These are phyloP conservation scores for Polydrusus tereticollis DNA, from an alignment of 2,888 invertebrate species.

Conservation along the genomic window DNA sequence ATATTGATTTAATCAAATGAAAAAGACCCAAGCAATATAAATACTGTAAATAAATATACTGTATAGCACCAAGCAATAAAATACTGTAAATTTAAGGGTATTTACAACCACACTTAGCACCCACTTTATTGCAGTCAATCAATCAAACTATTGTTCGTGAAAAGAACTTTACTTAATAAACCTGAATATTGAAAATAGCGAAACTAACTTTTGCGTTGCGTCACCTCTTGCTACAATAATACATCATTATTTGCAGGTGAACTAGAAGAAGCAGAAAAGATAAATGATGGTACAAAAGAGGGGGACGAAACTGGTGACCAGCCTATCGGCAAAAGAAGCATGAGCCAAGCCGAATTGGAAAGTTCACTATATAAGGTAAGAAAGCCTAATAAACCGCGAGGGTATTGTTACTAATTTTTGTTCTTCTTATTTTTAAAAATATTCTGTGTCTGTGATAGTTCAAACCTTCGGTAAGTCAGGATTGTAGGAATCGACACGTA, in stretches of 20 bases:
- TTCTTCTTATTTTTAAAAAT: constrained; percentile 1
- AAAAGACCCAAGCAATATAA: no score
- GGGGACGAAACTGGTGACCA: constrained; percentile 27
- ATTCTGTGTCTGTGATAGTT: constrained; percentile 8
- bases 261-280: constrained; percentile 17
- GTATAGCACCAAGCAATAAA: no score
- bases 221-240: no score
- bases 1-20: no score
- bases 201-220: no score
- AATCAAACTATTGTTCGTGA: no score
- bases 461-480: constrained; percentile 10
- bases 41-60: no score
- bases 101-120: no score
- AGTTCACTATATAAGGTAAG: constrained; percentile 86
- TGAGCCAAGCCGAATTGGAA: constrained; percentile 91
- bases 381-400: background rate
- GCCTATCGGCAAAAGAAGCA: constrained; percentile 66
- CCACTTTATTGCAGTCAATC: no score
- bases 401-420: background rate
- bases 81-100: no score
- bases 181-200: no score
- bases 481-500: background rate
- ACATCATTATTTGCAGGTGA: background rate
- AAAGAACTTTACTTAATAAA: no score
- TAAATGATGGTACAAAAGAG: background rate